Evolutionary conservation across 2,113 vertebrate species (phyloP).

Genomic region (Zingel zingel): DNA sequence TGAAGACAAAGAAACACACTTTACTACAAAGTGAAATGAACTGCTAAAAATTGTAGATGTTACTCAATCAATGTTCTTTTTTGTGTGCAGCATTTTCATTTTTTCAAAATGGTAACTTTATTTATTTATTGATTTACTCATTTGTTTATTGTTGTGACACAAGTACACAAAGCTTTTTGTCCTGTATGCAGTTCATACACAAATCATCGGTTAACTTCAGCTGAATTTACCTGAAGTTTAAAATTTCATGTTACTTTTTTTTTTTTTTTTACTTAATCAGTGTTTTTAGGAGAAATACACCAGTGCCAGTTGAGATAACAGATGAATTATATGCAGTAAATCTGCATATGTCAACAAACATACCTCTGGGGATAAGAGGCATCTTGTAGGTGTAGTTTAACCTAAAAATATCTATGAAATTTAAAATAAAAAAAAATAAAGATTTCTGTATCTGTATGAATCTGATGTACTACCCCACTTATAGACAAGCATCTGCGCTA

Average conservation of each 20-base stretch:
- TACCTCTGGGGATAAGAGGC: not conserved
- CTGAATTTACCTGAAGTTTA: not conserved
- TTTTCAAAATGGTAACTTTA: not conserved
- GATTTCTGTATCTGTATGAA: not conserved
- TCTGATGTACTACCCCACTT: not conserved
- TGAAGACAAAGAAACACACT: constrained; percentile 60
- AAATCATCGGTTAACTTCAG: not conserved
- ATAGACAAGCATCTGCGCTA: not conserved
- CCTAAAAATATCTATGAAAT: not conserved
- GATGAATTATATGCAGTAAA: not conserved
- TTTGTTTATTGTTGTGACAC: not conserved
- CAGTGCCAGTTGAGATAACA: not conserved
- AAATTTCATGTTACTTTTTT: not conserved
- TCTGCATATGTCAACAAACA: not conserved
- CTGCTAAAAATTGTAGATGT: not conserved
- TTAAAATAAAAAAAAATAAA: not conserved
- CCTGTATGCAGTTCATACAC: not conserved
- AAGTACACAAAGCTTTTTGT: not conserved
- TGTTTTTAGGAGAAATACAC: not conserved
- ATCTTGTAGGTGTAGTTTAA: not conserved
- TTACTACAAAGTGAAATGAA: constrained; percentile 13
- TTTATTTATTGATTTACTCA: not conserved
- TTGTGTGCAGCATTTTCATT: not conserved
- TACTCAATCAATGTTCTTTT: not conserved
- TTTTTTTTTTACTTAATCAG: no score